Base-by-base conservation (phyloP, 1,140 invertebrate genomes). In the Drosophila guanche region DNA sequence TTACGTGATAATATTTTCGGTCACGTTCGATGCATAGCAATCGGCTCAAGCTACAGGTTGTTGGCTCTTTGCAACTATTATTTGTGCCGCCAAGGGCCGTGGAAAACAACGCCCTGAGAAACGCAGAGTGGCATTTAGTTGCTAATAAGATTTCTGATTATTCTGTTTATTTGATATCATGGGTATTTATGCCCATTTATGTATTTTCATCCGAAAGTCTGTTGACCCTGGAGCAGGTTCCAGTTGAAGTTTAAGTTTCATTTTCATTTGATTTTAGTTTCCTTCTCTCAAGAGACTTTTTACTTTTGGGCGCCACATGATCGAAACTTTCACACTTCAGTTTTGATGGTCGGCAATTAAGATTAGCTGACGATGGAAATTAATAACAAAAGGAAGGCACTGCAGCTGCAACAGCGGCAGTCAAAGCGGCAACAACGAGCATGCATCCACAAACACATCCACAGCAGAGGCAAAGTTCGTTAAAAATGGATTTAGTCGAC, bases 1-100 rank as follows among this genome's bases (percentile, higher is more conserved):
- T 86, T 86, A 88, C 81, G 81, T 88, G 81, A 86, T 69, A 86
- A 66, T 88, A 86, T 88, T 80, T 67, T 59, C 67, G 50, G 48
- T 56, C 83, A 80, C 81, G 74, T 70, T 62, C 47, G 20, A 46
- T 67, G 81, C 73, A 85, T 85, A 74, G 60, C 50, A 86, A 85
- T 81, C 73, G 50, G 45, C 45, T 37, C 5, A 25, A 45, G 23
- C 52, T 56, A 43, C 69, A 63, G 70, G 70, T 74, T 73, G 46
- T 65, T 65, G 50, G 45, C 58, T 65, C 52, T 48, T 41, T 3
- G 23, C 0, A 4, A 42, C 50, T 47, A 48, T 51, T 7, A 43
- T 25, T 55, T 23, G 14, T 4, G 22, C 33, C 33, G 33, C 33
- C 66, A 68, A 68, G 47, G 62, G 62, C 10, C 20, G 14, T 8